These are phyloP conservation scores for Pyrrhosoma nymphula DNA, from an alignment of 2,888 invertebrate genomes.

Conservation along the genomic window DNA sequence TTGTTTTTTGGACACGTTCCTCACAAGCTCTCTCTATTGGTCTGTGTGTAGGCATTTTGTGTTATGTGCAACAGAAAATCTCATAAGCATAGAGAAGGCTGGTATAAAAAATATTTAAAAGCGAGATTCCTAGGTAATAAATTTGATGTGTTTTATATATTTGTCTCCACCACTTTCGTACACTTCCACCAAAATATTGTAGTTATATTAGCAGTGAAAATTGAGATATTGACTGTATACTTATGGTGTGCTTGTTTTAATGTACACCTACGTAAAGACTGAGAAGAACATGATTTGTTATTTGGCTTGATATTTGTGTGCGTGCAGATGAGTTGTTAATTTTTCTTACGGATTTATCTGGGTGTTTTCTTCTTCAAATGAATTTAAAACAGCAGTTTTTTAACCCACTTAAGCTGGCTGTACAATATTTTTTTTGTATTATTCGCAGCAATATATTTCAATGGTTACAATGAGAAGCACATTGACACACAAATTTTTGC, in stretches of 20 bases:
- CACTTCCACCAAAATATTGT: constrained; percentile 43
- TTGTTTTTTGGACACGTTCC: constrained; percentile 51
- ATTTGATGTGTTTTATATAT: constrained; percentile 64
- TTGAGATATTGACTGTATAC: constrained; percentile 55
- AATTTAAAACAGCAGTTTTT: constrained; percentile 28
- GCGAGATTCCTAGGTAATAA: constrained; percentile 46
- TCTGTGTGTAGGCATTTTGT: constrained; percentile 61
- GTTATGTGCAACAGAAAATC: constrained; percentile 49
- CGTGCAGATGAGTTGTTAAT: constrained; percentile 55
- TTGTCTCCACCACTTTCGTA: constrained; percentile 55
- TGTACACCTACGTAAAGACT: constrained; percentile 55
- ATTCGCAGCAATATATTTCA: constrained; percentile 37
- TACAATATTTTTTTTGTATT: constrained; percentile 44
- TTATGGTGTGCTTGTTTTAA: constrained; percentile 58
- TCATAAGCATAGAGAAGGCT: constrained; percentile 15
- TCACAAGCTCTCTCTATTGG: constrained; percentile 62
- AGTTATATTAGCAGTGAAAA: constrained; percentile 56
- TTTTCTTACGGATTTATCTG: constrained; percentile 54
- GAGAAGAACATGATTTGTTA: constrained; percentile 63
- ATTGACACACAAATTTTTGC: constrained; percentile 44
- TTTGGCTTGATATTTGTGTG: constrained; percentile 59
- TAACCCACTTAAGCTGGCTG: constrained; percentile 17
- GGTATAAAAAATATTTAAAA: constrained; percentile 28
- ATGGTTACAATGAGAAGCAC: constrained; percentile 43
- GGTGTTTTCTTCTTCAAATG: constrained; percentile 51